These are phyloP conservation scores for Lagopus muta DNA, from an alignment of 2,113 vertebrate genomes.

Conservation along the genomic window DNA sequence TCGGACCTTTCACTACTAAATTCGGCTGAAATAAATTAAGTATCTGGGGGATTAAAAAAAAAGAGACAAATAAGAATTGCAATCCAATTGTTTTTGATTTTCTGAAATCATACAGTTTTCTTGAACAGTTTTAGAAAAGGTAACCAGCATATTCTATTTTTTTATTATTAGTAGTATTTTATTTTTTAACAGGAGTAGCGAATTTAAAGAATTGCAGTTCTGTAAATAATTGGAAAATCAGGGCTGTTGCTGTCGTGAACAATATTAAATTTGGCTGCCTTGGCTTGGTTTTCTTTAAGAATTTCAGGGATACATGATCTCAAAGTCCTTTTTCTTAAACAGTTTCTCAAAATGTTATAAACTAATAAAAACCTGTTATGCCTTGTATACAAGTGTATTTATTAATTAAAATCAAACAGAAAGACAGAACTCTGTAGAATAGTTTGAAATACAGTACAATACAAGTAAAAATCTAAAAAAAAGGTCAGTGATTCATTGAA, in stretches of 20 bases:
- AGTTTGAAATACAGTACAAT: background rate
- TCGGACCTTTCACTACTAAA: background rate
- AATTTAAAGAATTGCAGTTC: background rate
- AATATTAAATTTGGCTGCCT: background rate
- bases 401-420: background rate
- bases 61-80: background rate
- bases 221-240: background rate
- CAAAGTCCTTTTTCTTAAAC: background rate
- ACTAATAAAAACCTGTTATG: background rate
- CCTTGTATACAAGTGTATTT: background rate
- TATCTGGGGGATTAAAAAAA: background rate
- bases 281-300: background rate
- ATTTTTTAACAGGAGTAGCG: background rate
- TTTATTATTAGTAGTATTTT: background rate
- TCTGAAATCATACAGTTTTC: background rate
- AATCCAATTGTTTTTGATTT: background rate
- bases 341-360: background rate
- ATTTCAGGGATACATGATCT: background rate
- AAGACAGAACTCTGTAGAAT: background rate
- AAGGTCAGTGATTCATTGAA: background rate
- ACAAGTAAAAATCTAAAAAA: background rate
- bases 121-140: background rate
- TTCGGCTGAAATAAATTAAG: background rate
- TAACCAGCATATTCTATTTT: background rate
- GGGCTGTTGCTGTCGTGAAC: background rate